Base-by-base conservation (phyloP, 2,113 vertebrate species). In the Halcyon malimbica region DNA sequence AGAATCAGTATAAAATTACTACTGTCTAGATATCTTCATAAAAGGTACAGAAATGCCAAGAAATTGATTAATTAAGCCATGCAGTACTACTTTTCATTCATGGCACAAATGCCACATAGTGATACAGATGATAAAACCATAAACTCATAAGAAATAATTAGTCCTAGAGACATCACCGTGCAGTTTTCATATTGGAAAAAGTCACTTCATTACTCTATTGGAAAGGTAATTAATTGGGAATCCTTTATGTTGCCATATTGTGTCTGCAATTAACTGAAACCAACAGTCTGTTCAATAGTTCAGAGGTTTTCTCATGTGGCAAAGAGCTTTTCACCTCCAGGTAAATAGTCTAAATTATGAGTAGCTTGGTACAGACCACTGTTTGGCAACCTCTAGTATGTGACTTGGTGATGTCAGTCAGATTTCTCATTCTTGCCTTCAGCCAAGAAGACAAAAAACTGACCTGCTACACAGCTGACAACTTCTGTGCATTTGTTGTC, bases 221-320 rank as follows among this genome's bases (percentile, higher is more conserved):
- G 24, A 93, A 91, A 80, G 28, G n/a, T 74, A 85, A 93, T 94
- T 94, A 96, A 91, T 73, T 76, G 35, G 6, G 37, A 84, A 31
- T 62, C 33, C 80, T 94, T 91, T 81, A 53, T 79, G 54, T 81
- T 13, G 1, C 78, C 46, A 39, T 56, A 69, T 88, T 84, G 57
- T 84, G 35, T 63, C 28, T 8, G 5, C 46, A 74, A 48, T 50
- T 86, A 70, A 69, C 59, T 53, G 68, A 92, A 90, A 63, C 48
- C 83, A 71, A 5, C 14, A 57, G 56, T 51, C 42, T 46, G 39
- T 78, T 44, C 33, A 74, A 33, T 10, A 89, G 67, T 46, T 75
- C 80, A 73, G 82, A 71, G 56, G 39, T 56, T 28, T 1, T 1
- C 5, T 68, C 39, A 12, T 11, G 33, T 63, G 69, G 76, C 46